Conservation (phyloP, 2,888 invertebrate species). For the Sussaba pulchella region DNA sequence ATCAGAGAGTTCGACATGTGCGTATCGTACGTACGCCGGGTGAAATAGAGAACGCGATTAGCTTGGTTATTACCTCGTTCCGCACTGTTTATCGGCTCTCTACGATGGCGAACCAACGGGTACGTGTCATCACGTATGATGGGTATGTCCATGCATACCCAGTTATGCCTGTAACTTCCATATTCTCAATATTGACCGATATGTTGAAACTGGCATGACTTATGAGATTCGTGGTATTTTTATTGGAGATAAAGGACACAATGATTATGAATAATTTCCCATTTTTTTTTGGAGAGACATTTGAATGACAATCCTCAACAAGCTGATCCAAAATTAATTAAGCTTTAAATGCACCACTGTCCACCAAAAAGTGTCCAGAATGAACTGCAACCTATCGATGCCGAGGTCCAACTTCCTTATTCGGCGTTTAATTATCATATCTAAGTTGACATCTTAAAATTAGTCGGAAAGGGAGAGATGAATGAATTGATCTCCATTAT, state of each 20-base stretch:
- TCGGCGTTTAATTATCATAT: neutral
- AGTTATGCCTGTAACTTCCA: neutral
- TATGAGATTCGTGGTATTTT: too few species aligned
- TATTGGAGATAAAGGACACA: too few species aligned
- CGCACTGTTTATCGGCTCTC: conserved; percentile 2
- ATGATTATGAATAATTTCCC: too few species aligned
- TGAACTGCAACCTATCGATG: neutral
- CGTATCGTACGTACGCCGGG: neutral
- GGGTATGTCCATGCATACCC: neutral
- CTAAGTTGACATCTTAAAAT: conserved; percentile 14
- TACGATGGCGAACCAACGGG: neutral
- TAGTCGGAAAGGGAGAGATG: neutral
- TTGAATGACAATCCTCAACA: too few species aligned
- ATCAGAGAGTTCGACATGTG: too few species aligned
- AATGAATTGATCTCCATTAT: conserved; percentile 20
- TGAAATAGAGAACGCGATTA: neutral
- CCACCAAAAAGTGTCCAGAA: neutral
- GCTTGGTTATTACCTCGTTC: neutral
- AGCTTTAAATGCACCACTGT: too few species aligned
- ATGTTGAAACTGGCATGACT: conserved; percentile 1
- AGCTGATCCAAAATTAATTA: too few species aligned
- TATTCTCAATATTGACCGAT: neutral
- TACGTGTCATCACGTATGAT: neutral
- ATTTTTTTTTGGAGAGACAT: too few species aligned
- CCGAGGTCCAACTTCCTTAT: neutral